A percentile compares a stretch with the other conserved stretches of the same genome.
These are phyloP conservation scores for Zoanthus sociatus DNA, from an alignment of 92 coral and sea anemone genomes.

Conservation along the genomic window DNA sequence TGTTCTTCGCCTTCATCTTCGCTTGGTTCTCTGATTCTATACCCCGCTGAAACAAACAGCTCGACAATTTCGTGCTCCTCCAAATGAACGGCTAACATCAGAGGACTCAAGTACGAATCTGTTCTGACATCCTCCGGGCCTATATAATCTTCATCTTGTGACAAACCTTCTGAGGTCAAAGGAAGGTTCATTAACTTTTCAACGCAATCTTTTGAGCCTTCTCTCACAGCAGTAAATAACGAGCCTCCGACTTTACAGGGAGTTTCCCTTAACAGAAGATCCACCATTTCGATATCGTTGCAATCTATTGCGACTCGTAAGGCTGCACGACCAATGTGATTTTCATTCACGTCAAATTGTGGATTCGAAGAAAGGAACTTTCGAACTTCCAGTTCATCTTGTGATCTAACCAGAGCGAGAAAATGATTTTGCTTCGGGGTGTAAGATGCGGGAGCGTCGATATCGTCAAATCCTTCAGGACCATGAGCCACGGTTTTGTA, in stretches of 20 bases:
- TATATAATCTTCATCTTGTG: not conserved
- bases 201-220: conserved; percentile 68
- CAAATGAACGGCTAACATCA: not conserved
- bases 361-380: conserved; percentile 30
- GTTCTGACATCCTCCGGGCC: conserved; percentile 6
- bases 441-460: conserved; percentile 18
- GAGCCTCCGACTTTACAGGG: conserved; percentile 67
- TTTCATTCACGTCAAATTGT: conserved; percentile 39
- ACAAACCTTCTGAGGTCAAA: not conserved
- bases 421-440: conserved; percentile 38
- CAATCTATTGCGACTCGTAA: conserved; percentile 57
- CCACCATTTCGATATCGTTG: conserved; percentile 57
- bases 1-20: not conserved
- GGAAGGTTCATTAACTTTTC: conserved; percentile 38
- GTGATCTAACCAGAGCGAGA: conserved; percentile 47
- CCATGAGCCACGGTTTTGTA: conserved; percentile 10
- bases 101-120: conserved; percentile 6
- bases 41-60: conserved; percentile 7
- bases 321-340: conserved; percentile 53
- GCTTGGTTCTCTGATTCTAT: not conserved
- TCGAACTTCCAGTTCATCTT: conserved; percentile 46
- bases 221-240: conserved; percentile 74
- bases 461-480: conserved; percentile 39
- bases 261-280: conserved; percentile 58
- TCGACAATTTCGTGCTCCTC: conserved; percentile 26